Base-by-base conservation (phyloP, 2,797 vertebrate genomes). In the Poecilia velifera region DNA sequence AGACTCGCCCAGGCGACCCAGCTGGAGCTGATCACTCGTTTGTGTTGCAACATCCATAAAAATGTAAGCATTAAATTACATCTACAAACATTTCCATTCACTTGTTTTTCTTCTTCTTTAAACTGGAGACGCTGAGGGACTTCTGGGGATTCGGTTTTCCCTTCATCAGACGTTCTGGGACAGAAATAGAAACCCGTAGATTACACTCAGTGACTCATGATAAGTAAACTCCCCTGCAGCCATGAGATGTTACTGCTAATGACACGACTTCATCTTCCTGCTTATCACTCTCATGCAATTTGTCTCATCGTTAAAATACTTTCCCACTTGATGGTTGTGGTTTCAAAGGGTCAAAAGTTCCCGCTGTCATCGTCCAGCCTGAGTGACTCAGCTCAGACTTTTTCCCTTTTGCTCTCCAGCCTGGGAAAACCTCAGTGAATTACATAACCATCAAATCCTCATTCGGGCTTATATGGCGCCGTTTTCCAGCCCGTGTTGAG, bases 391-490 rank as follows among this genome's bases (percentile, higher is more conserved):
- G 76, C 79, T 12, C 20, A 36, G 68, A 25, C 41, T 47, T 10
- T 22, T 20, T 70, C 49, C 3, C 16, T 51, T 51, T 25, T 22
- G 53, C 39, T 20, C 43, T 72, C 59, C 75, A 82, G 83, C 51
- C 76, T 46, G 74, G 88, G 80, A 90, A 75, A 89, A 87, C 81
- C 36, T 85, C 71, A 47, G 55, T 18, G 57, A 84, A 82, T 88
- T 94, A 90, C 78, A 78, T 93, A 93, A 93, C 76, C 82, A 73
- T 66, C 49, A 91, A 93, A 92, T 91, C 87, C 92, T 90, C 43
- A 81, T 47, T 85, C 74, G 3, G 84, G 86, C 74, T 92, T 88
- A 91, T 20, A 72, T 41, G 78, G 77, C 89, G 86, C 84, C 3
- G 77, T 76, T 88, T 83, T 76, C 80, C 82, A 86, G 83, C 74